Evolutionary conservation across 2,113 vertebrate species (phyloP).

Genomic region (Upupa epops): DNA sequence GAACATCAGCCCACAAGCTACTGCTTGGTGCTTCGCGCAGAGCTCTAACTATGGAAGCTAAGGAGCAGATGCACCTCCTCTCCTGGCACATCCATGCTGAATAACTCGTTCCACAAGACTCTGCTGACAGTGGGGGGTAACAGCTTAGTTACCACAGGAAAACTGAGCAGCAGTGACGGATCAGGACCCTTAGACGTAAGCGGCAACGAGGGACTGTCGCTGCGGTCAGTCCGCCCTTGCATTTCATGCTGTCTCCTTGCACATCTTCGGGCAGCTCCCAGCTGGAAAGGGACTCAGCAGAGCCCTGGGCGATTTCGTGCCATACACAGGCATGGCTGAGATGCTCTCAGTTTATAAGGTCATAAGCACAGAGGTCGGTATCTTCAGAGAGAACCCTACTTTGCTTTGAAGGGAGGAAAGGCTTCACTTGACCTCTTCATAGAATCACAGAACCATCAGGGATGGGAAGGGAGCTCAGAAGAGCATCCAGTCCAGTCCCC

Average conservation of each 20-base stretch:
- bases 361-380: neutral
- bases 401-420: neutral
- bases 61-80: neutral
- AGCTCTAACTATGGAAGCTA: neutral
- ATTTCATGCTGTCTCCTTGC: neutral
- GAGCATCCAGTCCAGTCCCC: too few relatives aligned
- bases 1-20: neutral
- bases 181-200: neutral
- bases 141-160: neutral
- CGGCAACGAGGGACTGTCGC: neutral
- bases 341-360: neutral
- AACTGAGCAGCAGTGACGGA: neutral
- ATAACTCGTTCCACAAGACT: neutral
- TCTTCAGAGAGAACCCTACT: neutral
- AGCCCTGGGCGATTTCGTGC: neutral
- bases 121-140: neutral
- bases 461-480: too few relatives aligned
- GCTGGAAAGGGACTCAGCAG: neutral
- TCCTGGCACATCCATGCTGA: neutral
- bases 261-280: neutral
- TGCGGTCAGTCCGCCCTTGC: neutral
- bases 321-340: neutral
- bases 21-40: neutral
- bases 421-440: neutral
- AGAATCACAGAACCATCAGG: too few relatives aligned